Conservation (phyloP, 53 echinoderm and acorn worm genomes). For the Hippasteria phrygiana region DNA sequence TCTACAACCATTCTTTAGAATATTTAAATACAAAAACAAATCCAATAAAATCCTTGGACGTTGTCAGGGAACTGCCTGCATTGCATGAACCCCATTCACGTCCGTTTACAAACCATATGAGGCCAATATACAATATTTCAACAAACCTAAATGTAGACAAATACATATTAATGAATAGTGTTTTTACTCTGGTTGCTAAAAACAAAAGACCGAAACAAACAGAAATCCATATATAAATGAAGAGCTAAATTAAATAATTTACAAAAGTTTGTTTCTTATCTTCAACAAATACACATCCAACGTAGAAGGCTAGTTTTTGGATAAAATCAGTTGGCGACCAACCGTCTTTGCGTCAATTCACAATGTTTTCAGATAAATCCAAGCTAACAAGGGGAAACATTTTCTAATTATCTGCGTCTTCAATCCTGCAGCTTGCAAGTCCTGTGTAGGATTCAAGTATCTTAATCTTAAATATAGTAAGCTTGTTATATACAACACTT, state of each 20-base stretch:
- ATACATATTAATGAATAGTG: conserved; percentile 37
- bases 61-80: conserved; percentile 22
- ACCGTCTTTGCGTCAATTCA: not conserved
- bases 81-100: not conserved
- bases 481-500: not conserved
- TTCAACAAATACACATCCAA: conserved; percentile 22
- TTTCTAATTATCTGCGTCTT: too few species aligned
- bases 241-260: conserved; percentile 51
- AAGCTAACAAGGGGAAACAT: not conserved
- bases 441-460: not conserved
- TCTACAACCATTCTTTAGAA: conserved; percentile 28
- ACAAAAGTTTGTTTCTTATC: conserved; percentile 21
- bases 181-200: conserved; percentile 16
- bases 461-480: conserved; percentile 1
- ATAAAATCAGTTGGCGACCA: not conserved
- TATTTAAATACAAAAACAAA: conserved; percentile 38
- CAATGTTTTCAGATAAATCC: not conserved
- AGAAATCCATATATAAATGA: conserved; percentile 25
- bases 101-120: conserved; percentile 41
- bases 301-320: conserved; percentile 4
- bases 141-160: conserved; percentile 64
- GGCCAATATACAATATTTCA: conserved; percentile 56
- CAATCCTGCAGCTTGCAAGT: not conserved
- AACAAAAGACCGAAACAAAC: conserved; percentile 2
- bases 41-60: conserved; percentile 29